Evolutionary conservation across 30 jellyfish, hydroid and myxozoan species (phyloP).

Genomic region (Cassiopea xamachana): DNA sequence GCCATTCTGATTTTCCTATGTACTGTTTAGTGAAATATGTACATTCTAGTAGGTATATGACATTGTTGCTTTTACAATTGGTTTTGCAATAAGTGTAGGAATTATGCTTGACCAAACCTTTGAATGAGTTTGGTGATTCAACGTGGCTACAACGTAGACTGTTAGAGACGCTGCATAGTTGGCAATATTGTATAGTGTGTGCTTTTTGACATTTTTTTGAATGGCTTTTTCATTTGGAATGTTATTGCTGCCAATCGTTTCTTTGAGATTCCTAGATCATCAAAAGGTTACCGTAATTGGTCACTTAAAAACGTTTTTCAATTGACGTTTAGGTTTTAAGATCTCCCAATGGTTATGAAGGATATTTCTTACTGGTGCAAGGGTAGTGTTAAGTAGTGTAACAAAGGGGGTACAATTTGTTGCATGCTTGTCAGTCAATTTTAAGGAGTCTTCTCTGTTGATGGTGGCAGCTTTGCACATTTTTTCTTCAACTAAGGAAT

Average conservation of each 20-base stretch:
- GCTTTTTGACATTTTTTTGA: background rate
- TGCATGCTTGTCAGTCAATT: conserved; percentile 2
- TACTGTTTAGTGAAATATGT: too few species aligned
- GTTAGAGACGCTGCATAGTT: too few species aligned
- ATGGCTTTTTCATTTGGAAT: background rate
- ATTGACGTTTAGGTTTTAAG: conserved; percentile 7
- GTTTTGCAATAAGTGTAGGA: too few species aligned
- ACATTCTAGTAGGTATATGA: too few species aligned
- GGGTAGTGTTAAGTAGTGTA: conserved; percentile 2
- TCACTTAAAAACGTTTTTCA: conserved; percentile 2
- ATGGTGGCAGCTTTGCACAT: background rate
- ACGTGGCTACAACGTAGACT: too few species aligned
- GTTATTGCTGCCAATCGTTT: conserved; percentile 17
- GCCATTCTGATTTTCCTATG: too few species aligned
- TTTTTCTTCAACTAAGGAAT: background rate
- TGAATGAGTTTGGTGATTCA: too few species aligned
- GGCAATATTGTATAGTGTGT: background rate
- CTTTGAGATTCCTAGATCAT: background rate
- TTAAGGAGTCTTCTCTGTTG: background rate
- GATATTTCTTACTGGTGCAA: background rate
- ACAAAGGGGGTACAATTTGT: conserved; percentile 16
- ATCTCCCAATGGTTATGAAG: conserved; percentile 8
- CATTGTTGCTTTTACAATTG: too few species aligned
- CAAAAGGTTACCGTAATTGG: background rate
- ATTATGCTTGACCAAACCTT: too few species aligned